These are phyloP conservation scores for Alethe castanea DNA, from an alignment of 2,113 vertebrate species.

Conservation along the genomic window DNA sequence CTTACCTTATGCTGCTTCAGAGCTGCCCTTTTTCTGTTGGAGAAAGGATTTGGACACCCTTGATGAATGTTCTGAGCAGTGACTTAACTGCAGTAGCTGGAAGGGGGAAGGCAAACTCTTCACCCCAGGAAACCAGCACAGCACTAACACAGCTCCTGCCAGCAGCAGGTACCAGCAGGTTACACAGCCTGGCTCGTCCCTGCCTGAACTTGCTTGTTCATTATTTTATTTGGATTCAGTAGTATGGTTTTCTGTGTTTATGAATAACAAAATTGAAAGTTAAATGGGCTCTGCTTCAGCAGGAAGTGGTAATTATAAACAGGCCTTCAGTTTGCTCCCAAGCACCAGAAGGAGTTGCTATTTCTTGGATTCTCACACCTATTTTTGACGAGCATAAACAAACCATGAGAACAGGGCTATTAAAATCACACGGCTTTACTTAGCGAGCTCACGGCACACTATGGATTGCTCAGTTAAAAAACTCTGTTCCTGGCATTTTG, in stretches of 20 bases:
- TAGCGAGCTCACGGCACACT: background rate
- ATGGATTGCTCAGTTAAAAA: background rate
- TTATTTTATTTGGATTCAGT: background rate
- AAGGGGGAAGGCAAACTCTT: background rate
- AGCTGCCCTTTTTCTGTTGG: background rate
- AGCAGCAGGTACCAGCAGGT: background rate
- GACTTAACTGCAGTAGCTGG: background rate
- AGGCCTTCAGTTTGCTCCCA: background rate
- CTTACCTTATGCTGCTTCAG: background rate
- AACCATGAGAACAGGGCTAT: background rate
- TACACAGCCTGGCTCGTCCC: background rate
- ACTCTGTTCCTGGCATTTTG: background rate
- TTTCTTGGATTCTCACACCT: background rate
- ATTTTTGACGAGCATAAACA: background rate
- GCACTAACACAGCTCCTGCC: background rate
- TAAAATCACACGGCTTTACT: slow-evolving; percentile 36
- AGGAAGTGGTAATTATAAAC: background rate
- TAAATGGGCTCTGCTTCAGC: background rate
- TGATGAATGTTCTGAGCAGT: rapidly evolving
- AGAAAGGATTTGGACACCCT: background rate
- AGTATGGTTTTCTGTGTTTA: rapidly evolving
- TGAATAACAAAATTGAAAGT: background rate
- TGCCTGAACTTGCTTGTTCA: rapidly evolving
- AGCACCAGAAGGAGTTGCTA: background rate
- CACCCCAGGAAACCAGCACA: background rate